Conservation (phyloP, 2,888 invertebrate species). For the Mongoloraphidia duomilia region DNA sequence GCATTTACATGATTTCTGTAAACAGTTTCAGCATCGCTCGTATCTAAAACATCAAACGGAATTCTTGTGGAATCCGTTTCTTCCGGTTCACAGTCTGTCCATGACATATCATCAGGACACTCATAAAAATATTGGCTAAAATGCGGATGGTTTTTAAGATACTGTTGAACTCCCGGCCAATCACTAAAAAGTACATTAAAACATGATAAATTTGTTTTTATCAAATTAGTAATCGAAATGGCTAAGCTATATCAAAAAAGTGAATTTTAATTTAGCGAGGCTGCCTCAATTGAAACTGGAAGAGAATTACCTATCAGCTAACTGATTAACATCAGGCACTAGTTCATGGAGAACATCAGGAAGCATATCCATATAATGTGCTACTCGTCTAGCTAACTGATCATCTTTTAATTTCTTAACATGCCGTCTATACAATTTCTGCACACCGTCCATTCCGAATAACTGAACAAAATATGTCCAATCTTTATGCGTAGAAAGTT, state of each 20-base stretch:
- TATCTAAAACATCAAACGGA: constrained; percentile 83
- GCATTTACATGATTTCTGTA: constrained; percentile 85
- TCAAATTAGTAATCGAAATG: too few relatives aligned
- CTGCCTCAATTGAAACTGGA: too few relatives aligned
- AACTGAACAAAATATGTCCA: constrained; percentile 80
- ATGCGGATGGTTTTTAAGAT: constrained; percentile 81
- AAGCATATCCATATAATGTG: constrained; percentile 61
- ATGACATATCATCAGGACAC: constrained; percentile 47
- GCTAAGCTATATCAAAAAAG: too few relatives aligned
- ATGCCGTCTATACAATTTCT: constrained; percentile 59
- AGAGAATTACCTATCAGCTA: constrained; percentile 40
- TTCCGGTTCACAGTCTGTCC: constrained; percentile 59
- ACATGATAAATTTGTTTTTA: background rate
- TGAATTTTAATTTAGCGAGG: too few relatives aligned
- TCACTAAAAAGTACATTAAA: constrained; percentile 40
- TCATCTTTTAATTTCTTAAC: constrained; percentile 71
- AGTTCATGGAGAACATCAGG: constrained; percentile 64
- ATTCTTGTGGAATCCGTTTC: constrained; percentile 60
- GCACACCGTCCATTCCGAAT: constrained; percentile 62
- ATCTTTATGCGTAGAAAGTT: constrained; percentile 74
- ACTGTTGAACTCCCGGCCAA: constrained; percentile 77
- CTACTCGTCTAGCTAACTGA: constrained; percentile 58
- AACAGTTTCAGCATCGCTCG: constrained; percentile 80
- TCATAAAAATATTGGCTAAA: constrained; percentile 88
- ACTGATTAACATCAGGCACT: constrained; percentile 57